Percentiles rank a stretch among this genome's conserved stretches.
These are phyloP conservation scores for Pholis gunnellus DNA, from an alignment of 2,113 vertebrate genomes.

Conservation along the genomic window DNA sequence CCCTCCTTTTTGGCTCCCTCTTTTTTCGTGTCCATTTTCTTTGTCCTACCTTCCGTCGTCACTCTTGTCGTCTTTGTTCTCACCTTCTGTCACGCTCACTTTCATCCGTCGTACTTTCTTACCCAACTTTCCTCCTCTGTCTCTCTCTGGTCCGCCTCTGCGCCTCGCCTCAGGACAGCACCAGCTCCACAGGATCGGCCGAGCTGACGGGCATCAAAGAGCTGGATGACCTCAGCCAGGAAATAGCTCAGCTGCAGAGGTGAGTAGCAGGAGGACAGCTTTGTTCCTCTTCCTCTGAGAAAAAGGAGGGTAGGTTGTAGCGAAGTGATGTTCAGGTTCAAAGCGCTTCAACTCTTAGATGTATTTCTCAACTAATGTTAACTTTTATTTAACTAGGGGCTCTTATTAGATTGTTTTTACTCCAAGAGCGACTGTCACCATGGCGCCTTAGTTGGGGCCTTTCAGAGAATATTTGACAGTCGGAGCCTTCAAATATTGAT, in stretches of 20 bases:
- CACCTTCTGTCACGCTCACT: not conserved
- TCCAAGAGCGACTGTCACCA: not conserved
- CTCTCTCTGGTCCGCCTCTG: conserved; percentile 19
- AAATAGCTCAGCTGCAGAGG: conserved; percentile 97
- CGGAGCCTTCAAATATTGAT: not conserved
- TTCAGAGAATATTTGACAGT: not conserved
- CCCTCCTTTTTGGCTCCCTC: conserved; percentile 1
- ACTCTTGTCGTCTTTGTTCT: not conserved
- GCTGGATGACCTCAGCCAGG: conserved; percentile 94
- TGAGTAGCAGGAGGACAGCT: conserved; percentile 74
- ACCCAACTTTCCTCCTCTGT: not conserved
- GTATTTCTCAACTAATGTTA: conserved; percentile 8
- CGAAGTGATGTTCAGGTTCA: conserved; percentile 35
- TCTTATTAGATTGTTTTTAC: not conserved
- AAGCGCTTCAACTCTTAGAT: conserved; percentile 21
- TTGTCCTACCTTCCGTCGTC: not conserved
- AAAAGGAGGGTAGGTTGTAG: conserved; percentile 11
- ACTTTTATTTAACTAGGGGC: not conserved
- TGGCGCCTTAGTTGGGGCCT: not conserved
- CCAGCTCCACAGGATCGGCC: conserved; percentile 85
- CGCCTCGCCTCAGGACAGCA: conserved; percentile 86
- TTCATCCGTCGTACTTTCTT: not conserved
- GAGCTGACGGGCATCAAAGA: conserved; percentile 95
- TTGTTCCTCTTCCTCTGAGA: conserved; percentile 67
- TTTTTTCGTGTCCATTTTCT: conserved; percentile 1